These are phyloP conservation scores for Oncorhynchus tshawytscha DNA, from an alignment of 2,113 vertebrate genomes.

Conservation along the genomic window DNA sequence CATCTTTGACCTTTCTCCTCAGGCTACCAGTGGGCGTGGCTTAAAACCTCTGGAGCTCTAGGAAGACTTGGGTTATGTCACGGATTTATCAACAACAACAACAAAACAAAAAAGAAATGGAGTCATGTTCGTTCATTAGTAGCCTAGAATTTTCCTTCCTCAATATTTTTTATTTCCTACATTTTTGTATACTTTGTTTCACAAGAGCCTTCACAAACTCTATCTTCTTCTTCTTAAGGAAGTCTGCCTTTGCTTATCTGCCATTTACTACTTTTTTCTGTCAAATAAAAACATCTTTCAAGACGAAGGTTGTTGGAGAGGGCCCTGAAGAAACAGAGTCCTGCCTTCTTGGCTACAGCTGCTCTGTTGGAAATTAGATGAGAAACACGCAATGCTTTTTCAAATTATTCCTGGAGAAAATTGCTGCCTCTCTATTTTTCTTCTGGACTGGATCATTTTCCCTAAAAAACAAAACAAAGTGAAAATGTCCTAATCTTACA, in stretches of 20 bases:
- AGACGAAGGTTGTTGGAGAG: constrained; percentile 22
- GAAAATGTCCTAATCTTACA: constrained; percentile 7
- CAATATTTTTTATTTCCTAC: constrained; percentile 9
- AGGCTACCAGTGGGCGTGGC: constrained; percentile 22
- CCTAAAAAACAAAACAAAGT: constrained; percentile 5
- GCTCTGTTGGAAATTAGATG: background rate
- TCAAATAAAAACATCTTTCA: constrained; percentile 37
- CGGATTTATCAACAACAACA: constrained; percentile 15
- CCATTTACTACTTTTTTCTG: constrained; percentile 38
- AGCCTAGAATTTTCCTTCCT: constrained; percentile 36
- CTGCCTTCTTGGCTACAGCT: constrained; percentile 13
- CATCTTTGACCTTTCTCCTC: constrained; percentile 7
- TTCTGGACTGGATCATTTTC: constrained; percentile 11
- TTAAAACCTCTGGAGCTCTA: constrained; percentile 13
- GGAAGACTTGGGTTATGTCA: constrained; percentile 5
- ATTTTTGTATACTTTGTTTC: constrained; percentile 55
- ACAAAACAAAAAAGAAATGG: constrained; percentile 16
- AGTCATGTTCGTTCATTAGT: constrained; percentile 47
- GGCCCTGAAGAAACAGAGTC: background rate
- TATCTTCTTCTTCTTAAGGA: constrained; percentile 61
- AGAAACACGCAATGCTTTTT: background rate
- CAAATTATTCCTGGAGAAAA: background rate
- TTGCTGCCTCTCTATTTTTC: background rate
- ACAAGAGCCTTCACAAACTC: constrained; percentile 67
- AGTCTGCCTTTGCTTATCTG: constrained; percentile 65